phyloP scores from a whole-genome alignment of 2,888 invertebrate species.

The Rhagophthalmus giganteus region DNA sequence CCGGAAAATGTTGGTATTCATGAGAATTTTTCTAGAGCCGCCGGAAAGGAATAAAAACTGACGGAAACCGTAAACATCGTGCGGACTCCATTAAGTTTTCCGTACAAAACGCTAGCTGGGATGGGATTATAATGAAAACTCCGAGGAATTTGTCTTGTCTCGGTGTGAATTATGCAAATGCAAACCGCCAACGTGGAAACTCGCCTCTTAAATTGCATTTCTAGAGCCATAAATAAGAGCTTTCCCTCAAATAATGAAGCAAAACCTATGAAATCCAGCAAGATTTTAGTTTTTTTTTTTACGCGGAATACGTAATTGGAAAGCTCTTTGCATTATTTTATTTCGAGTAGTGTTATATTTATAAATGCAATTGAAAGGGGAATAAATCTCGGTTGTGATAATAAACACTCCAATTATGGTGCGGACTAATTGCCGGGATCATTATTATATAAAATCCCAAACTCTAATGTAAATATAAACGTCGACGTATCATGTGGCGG shows the following conservation, averaged over 20 bases:
- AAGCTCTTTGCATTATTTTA: conserved; percentile 2
- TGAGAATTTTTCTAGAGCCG: conserved; percentile 30
- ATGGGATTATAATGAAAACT: conserved; percentile 53
- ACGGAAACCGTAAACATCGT: conserved; percentile 47
- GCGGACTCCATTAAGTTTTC: conserved; percentile 50
- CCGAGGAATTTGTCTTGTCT: conserved; percentile 53
- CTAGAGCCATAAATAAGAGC: conserved; percentile 48
- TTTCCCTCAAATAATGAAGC: conserved; percentile 37
- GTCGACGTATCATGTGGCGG: conserved; percentile 22
- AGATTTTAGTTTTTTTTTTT: conserved; percentile 15
- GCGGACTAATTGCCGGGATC: conserved; percentile 1
- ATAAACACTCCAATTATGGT: conserved; percentile 14
- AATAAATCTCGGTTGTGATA: not conserved
- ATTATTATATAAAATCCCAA: conserved; percentile 1
- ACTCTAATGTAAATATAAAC: conserved; percentile 24
- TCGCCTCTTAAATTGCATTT: conserved; percentile 52
- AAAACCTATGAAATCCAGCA: conserved; percentile 24
- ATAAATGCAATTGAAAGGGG: conserved; percentile 1
- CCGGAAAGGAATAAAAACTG: conserved; percentile 42
- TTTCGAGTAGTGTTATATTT: not conserved
- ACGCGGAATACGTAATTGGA: conserved; percentile 10
- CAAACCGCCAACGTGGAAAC: conserved; percentile 50
- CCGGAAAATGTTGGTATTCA: conserved; percentile 28
- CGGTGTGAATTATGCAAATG: conserved; percentile 53
- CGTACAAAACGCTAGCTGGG: conserved; percentile 43